Conservation (phyloP, 2,113 vertebrate species). For the Furnarius figulus region DNA sequence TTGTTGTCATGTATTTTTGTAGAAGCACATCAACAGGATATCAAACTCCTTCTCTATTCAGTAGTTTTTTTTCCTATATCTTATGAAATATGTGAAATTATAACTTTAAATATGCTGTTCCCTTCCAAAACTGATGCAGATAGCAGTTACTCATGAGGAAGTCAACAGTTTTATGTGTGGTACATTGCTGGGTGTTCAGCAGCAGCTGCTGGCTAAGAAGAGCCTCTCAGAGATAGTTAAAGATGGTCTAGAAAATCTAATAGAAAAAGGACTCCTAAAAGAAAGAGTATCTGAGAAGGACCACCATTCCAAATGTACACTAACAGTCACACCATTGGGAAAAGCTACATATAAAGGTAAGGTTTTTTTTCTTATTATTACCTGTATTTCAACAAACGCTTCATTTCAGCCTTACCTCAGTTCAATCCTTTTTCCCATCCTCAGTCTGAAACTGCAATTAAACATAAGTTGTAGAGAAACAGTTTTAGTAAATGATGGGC, state of each 20-base stretch:
- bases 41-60: not conserved
- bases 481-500: not conserved
- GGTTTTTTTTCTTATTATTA: not conserved
- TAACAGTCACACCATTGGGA: constrained; percentile 86
- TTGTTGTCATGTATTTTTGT: not conserved
- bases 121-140: constrained; percentile 71
- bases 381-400: not conserved
- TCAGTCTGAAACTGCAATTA: not conserved
- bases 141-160: constrained; percentile 77
- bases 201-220: constrained; percentile 75
- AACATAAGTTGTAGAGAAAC: not conserved
- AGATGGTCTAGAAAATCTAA: constrained; percentile 76
- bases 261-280: constrained; percentile 81
- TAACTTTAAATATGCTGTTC: not conserved
- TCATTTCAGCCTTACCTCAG: not conserved
- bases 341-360: constrained; percentile 90
- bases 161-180: constrained; percentile 79
- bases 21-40: not conserved
- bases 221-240: constrained; percentile 76
- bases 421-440: not conserved
- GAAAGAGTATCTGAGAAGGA: not conserved
- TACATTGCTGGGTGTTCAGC: constrained; percentile 88
- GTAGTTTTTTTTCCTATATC: not conserved
- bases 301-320: not conserved
- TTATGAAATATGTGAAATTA: not conserved